A percentile compares a stretch with the other conserved stretches of the same genome.
Evolutionary conservation across 2,113 vertebrate species (phyloP).

Genomic region (Otus sunia): DNA sequence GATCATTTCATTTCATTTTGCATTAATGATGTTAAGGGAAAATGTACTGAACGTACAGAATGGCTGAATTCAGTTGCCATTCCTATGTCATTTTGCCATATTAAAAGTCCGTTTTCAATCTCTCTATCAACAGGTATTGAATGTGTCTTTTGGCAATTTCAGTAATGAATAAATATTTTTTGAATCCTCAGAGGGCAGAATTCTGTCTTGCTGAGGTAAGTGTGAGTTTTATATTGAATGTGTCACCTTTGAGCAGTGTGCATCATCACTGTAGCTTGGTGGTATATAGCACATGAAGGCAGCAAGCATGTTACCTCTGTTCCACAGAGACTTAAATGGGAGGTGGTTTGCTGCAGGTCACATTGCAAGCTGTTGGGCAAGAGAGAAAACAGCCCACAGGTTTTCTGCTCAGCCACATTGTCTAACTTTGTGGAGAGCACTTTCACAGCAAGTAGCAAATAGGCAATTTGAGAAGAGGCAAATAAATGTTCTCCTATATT

Average conservation of each 20-base stretch:
- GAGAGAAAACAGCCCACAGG: neutral
- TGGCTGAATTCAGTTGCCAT: neutral
- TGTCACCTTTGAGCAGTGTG: neutral
- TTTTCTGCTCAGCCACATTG: neutral
- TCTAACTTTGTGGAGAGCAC: neutral
- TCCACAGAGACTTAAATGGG: neutral
- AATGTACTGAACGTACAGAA: neutral
- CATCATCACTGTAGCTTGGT: neutral
- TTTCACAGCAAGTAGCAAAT: neutral
- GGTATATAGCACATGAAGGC: neutral
- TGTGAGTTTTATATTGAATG: neutral
- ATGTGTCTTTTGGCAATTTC: neutral
- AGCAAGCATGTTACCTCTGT: neutral
- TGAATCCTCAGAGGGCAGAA: neutral
- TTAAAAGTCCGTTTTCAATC: neutral
- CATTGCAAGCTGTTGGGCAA: neutral
- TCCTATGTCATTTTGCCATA: neutral
- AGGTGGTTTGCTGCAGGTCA: neutral
- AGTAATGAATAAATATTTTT: neutral
- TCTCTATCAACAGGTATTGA: neutral
- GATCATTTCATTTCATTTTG: neutral
- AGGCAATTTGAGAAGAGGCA: neutral
- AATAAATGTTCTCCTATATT: neutral
- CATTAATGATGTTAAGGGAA: neutral
- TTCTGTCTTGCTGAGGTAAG: neutral